Conservation (phyloP, 2,888 invertebrate species). For the Ethmia dodecea region DNA sequence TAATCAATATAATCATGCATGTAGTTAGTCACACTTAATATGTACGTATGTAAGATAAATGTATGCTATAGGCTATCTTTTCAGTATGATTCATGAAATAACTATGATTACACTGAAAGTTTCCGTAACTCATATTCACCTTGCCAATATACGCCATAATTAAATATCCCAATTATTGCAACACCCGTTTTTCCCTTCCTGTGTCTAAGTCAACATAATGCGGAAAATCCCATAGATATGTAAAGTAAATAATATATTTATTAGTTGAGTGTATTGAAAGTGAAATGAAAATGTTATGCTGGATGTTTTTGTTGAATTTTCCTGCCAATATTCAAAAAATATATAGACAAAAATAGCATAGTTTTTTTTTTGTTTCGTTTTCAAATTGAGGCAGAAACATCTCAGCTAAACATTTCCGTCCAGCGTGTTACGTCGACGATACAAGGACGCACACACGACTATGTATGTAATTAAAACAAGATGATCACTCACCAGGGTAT, state of each 20-base stretch:
- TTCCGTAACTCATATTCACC: too few relatives aligned
- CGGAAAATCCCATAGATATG: conserved; percentile 8
- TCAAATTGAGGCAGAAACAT: background rate
- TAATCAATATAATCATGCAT: conserved; percentile 16
- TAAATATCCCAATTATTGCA: too few relatives aligned
- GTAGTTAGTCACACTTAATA: conserved; percentile 20
- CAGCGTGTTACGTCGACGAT: conserved; percentile 4
- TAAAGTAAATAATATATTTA: conserved; percentile 9
- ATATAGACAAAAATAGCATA: too few relatives aligned
- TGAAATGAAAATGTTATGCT: conserved; percentile 6
- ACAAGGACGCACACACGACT: conserved; percentile 40
- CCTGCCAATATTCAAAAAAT: background rate
- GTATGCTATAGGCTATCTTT: too few relatives aligned
- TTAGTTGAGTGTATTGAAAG: conserved; percentile 7
- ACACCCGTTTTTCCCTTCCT: conserved; percentile 1
- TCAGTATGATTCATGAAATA: too few relatives aligned
- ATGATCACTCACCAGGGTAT: conserved; percentile 71
- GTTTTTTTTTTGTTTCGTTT: too few relatives aligned
- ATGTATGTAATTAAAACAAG: conserved; percentile 57
- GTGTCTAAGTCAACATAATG: conserved; percentile 10
- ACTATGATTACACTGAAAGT: too few relatives aligned
- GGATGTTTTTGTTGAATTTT: background rate
- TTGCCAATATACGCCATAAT: too few relatives aligned
- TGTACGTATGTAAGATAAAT: background rate
- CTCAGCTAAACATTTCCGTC: conserved; percentile 3